Conservation (phyloP, 1,140 invertebrate species). For the Atta cephalotes region DNA sequence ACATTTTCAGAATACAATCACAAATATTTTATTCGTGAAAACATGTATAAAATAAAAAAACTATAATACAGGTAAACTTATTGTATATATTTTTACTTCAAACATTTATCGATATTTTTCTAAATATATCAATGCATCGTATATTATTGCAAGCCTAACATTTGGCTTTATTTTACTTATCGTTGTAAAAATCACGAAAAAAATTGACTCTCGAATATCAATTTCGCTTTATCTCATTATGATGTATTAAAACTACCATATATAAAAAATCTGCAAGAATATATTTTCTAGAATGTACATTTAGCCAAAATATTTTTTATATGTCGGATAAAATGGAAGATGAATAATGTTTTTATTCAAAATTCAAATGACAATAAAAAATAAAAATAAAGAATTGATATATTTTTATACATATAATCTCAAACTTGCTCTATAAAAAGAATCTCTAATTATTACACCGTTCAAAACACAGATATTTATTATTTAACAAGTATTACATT, state of each 20-base stretch:
- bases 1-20: too few relatives aligned
- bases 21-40: too few relatives aligned
- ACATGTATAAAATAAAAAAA: too few relatives aligned
- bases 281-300: conserved; percentile 7
- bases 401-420: background rate
- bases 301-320: background rate
- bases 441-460: conserved; percentile 4
- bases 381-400: background rate
- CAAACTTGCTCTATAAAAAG: background rate
- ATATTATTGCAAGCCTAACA: background rate
- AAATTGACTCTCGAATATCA: conserved; percentile 1
- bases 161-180: background rate
- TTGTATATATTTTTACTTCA: conserved; percentile 7
- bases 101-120: background rate
- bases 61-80: conserved; percentile 9
- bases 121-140: background rate
- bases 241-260: background rate
- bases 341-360: background rate
- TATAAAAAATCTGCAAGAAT: background rate
- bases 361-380: background rate
- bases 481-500: conserved; percentile 20
- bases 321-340: background rate
- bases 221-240: background rate
- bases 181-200: background rate
- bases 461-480: conserved; percentile 21